A percentile compares a stretch with the other conserved stretches of the same genome.
Evolutionary conservation across 2,797 vertebrate species (phyloP).

Genomic region (Pipistrellus kuhlii): DNA sequence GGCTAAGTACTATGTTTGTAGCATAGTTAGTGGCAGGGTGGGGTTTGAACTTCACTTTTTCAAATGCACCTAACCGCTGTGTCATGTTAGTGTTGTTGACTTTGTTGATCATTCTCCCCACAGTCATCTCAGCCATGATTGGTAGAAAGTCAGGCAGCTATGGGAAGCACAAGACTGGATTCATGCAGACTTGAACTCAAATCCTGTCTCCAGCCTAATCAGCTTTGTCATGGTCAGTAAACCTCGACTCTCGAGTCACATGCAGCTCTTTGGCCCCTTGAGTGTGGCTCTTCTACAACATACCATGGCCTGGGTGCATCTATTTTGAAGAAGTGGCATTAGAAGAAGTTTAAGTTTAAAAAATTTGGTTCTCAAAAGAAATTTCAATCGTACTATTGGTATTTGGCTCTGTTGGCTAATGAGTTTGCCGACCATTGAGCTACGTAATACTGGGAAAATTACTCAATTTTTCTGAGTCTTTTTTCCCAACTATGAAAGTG

Average conservation of each 20-base stretch:
- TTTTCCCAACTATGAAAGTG: conserved; percentile 1
- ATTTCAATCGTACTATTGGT: too few relatives aligned
- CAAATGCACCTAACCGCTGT: background rate
- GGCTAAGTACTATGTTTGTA: background rate
- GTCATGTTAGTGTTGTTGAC: background rate
- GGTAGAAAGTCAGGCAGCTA: background rate
- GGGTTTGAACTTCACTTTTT: background rate
- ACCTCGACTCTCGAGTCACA: too few relatives aligned
- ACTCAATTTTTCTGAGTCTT: background rate
- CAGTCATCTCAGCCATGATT: background rate
- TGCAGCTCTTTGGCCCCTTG: too few relatives aligned
- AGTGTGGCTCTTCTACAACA: too few relatives aligned
- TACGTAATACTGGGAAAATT: background rate
- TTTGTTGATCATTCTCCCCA: background rate
- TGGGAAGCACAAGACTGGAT: background rate
- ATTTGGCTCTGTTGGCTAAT: too few relatives aligned
- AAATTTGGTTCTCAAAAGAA: too few relatives aligned
- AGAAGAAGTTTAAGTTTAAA: too few relatives aligned
- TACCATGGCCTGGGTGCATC: too few relatives aligned
- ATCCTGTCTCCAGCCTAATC: background rate
- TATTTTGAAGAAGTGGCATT: too few relatives aligned
- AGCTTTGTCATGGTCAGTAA: background rate
- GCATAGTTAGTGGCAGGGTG: background rate
- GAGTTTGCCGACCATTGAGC: background rate
- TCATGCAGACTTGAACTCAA: background rate